Conservation (phyloP, 1,140 invertebrate genomes). For the Drosophila ercepeae region DNA sequence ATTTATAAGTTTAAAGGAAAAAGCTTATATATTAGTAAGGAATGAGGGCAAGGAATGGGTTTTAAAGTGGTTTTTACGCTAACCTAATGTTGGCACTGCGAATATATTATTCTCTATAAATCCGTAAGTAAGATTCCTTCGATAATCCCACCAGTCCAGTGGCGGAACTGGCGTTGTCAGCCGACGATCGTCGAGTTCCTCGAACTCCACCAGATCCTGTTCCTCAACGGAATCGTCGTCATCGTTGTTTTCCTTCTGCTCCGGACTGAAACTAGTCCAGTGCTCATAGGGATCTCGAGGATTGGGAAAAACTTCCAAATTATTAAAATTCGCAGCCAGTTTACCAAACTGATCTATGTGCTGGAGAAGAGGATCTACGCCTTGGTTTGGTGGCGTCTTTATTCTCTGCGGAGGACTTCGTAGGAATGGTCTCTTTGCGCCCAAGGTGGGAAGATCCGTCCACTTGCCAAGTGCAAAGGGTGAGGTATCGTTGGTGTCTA, state of each 20-base stretch:
- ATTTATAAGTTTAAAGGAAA: too few species aligned
- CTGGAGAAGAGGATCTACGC: conserved; percentile 68
- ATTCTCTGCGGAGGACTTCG: conserved; percentile 11
- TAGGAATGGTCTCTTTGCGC: conserved; percentile 33
- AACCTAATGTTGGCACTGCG: conserved; percentile 57
- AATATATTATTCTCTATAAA: conserved; percentile 73
- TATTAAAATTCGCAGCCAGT: conserved; percentile 72
- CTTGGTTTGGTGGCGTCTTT: conserved; percentile 15
- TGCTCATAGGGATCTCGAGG: conserved; percentile 59
- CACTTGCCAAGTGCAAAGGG: conserved; percentile 81
- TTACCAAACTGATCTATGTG: conserved; percentile 81
- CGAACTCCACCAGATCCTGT: conserved; percentile 44
- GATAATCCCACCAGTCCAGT: conserved; percentile 65
- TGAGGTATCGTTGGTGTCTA: conserved; percentile 72
- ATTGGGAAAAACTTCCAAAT: conserved; percentile 42
- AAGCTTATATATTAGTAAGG: conserved; percentile 25
- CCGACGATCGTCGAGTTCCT: conserved; percentile 33
- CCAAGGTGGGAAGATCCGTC: conserved; percentile 72
- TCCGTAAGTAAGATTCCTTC: conserved; percentile 70
- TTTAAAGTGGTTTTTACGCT: background rate
- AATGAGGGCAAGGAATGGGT: conserved; percentile 48
- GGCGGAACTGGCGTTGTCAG: conserved; percentile 2
- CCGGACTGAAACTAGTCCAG: conserved; percentile 75
- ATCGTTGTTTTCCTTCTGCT: conserved; percentile 40
- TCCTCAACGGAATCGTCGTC: conserved; percentile 66